Percentiles rank a stretch among this genome's conserved stretches.
phyloP scores from a whole-genome alignment of 1,140 invertebrate genomes.

The Phthorimaea operculella region DNA sequence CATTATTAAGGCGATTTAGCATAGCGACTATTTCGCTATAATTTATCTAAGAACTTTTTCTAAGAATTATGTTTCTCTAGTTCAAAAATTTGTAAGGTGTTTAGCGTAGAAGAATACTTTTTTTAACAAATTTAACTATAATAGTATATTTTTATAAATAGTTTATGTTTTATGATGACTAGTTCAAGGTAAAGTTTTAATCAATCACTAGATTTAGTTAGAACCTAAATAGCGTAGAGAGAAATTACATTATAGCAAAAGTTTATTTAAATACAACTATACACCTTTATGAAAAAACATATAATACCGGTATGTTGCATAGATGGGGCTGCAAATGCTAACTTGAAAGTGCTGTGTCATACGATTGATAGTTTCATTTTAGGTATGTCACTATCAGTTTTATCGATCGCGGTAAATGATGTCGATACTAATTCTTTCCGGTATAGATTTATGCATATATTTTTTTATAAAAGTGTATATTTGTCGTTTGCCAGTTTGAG shows the following conservation, averaged over 20 bases:
- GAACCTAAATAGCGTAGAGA: conserved; percentile 47
- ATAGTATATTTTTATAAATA: conserved; percentile 37
- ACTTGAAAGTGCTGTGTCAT: too few relatives aligned
- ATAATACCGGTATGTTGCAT: too few relatives aligned
- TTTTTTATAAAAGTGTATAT: conserved; percentile 31
- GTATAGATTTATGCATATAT: too few relatives aligned
- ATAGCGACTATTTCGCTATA: conserved; percentile 39
- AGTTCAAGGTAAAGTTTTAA: conserved; percentile 40
- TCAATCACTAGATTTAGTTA: conserved; percentile 30
- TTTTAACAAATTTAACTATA: conserved; percentile 54
- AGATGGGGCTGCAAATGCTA: too few relatives aligned
- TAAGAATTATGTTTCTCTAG: conserved; percentile 33
- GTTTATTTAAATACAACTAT: conserved; percentile 25
- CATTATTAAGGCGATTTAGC: conserved; percentile 41
- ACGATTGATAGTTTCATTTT: too few relatives aligned
- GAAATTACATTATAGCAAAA: conserved; percentile 45
- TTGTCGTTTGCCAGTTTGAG: conserved; percentile 11
- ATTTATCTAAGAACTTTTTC: conserved; percentile 47
- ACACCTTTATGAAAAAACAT: conserved; percentile 31
- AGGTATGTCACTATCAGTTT: too few relatives aligned
- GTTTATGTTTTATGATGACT: conserved; percentile 34
- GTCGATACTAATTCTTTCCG: too few relatives aligned
- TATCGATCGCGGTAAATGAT: too few relatives aligned
- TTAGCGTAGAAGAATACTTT: conserved; percentile 65
- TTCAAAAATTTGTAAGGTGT: conserved; percentile 56